phyloP scores from a whole-genome alignment of 2,888 invertebrate species.

The Koerneria pararmatus region DNA sequence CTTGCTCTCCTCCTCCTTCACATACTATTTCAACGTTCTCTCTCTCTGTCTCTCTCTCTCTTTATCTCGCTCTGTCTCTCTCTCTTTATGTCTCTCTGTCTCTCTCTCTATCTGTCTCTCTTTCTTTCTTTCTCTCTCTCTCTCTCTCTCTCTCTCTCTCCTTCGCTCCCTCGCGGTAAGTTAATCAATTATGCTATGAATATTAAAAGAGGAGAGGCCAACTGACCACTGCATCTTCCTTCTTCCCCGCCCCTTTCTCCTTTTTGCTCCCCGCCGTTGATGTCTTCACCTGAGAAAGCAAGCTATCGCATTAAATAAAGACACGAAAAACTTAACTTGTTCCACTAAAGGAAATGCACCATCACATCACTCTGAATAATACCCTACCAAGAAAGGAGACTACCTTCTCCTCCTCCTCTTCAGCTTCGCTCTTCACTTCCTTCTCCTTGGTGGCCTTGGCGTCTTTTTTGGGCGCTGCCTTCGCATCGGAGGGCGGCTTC shows the following conservation, averaged over 20 bases:
- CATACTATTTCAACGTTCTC: neutral
- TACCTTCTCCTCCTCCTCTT: constrained; percentile 11
- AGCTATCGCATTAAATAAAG: too few species aligned
- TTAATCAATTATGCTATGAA: too few species aligned
- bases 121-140: constrained; percentile 25
- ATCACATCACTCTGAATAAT: neutral
- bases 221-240: too few species aligned
- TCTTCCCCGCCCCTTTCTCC: constrained; percentile 27
- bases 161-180: too few species aligned
- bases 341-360: too few species aligned
- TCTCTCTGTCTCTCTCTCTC: neutral
- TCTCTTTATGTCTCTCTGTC: too few species aligned
- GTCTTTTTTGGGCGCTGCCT: constrained; percentile 23
- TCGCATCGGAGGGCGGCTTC: neutral
- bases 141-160: constrained; percentile 25
- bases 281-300: too few species aligned
- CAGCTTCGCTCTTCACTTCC: constrained; percentile 24
- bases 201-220: too few species aligned
- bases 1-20: constrained; percentile 17
- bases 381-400: neutral
- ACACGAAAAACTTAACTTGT: too few species aligned
- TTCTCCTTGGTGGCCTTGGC: constrained; percentile 25
- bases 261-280: too few species aligned
- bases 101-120: too few species aligned
- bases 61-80: neutral